These are phyloP conservation scores for Drosophila melanogaster DNA, from an alignment of 1,140 invertebrate species.

Conservation along the genomic window Release_6_plus_ISO1_MT NT_033779.5:7469001-7469500, in stretches of 20 bases:
- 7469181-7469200: too few relatives aligned
- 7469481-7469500: conserved; percentile 32
- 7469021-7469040: conserved; percentile 41
- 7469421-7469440: conserved; percentile 20
- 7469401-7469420: conserved; percentile 33
- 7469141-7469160: too few relatives aligned
- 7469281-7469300: neutral
- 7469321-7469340: neutral
- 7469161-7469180: neutral
- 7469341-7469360: neutral
- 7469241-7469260: too few relatives aligned
- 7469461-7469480: conserved; percentile 44
- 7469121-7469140: neutral
- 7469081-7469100: conserved; percentile 34
- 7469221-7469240: too few relatives aligned
- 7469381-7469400: conserved; percentile 30
- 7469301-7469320: neutral
- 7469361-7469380: conserved; percentile 31
- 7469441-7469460: conserved; percentile 60
- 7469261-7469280: too few relatives aligned
- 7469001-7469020: conserved; percentile 59
- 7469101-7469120: conserved; percentile 20
- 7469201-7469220: too few relatives aligned
- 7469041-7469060: conserved; percentile 45
- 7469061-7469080: conserved; percentile 74